Evolutionary conservation across 2,797 vertebrate genomes (phyloP).

Genomic region (Allobates femoralis): DNA sequence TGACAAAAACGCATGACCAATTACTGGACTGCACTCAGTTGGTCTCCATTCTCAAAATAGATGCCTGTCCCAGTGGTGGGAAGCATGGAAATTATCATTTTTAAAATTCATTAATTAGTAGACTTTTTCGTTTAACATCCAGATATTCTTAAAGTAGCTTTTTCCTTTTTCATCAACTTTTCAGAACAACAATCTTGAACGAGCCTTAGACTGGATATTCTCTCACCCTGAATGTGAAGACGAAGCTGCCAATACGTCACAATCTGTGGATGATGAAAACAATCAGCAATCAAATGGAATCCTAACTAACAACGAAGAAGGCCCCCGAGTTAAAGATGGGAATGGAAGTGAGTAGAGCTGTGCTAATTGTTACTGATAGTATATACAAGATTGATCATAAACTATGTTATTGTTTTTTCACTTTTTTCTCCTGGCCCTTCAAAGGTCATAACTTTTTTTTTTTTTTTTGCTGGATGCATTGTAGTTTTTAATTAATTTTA

Average conservation of each 20-base stretch:
- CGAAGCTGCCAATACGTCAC: slow-evolving; percentile 81
- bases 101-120: background rate
- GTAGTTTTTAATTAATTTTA: too few relatives aligned
- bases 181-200: slow-evolving; percentile 94
- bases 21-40: too few relatives aligned
- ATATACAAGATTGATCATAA: too few relatives aligned
- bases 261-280: slow-evolving; percentile 84
- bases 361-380: background rate
- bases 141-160: background rate
- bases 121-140: background rate
- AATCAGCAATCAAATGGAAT: slow-evolving; percentile 79
- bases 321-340: slow-evolving; percentile 91
- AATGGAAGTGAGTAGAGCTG: slow-evolving; percentile 89
- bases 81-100: background rate
- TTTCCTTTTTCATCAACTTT: background rate
- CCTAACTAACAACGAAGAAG: slow-evolving; percentile 84
- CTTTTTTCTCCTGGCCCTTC: too few relatives aligned
- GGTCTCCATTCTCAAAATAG: too few relatives aligned
- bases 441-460: too few relatives aligned
- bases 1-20: too few relatives aligned
- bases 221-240: slow-evolving; percentile 89
- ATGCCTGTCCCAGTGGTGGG: too few relatives aligned
- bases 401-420: too few relatives aligned
- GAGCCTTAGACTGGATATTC: slow-evolving; percentile 97
- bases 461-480: too few relatives aligned